Base-by-base conservation (phyloP, 2,113 vertebrate species). In the Mastomys natalensis region DNA sequence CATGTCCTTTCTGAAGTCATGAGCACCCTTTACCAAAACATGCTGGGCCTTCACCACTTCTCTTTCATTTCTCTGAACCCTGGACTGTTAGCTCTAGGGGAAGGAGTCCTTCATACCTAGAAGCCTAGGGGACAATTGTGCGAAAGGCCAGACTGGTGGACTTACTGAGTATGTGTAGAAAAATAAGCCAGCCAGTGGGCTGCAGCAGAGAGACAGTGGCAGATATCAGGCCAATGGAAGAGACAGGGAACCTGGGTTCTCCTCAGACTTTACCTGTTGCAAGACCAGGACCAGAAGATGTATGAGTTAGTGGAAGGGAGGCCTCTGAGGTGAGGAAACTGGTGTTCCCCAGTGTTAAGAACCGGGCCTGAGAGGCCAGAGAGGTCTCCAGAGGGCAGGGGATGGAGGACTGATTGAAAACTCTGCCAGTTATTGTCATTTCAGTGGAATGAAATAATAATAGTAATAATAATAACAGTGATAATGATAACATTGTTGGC, bases 111-210 rank as follows among this genome's bases (percentile, higher is more conserved):
- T 1, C 19, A 26, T 11, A 11, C 16, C n/a, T 15, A 0, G 5
- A 68, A 21, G 62, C 64, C 0, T 0, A 45, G 37, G 72, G 12
- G 10, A 3, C 43, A 2, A 1, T 45, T 4, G 13, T 10, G 5
- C 43, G 2, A 43, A 85, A 66, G 17, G 22, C 84, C 40, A 21
- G 31, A 51, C 24, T 2, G 1, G 9, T 34, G 16, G 37, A 16
- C 0, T 31, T 51, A 19, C 60, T 34, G 13, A 7, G 43, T 34
- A 0, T 58, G 37, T 21, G 68, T 29, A 40, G 68, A 43, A 40
- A 73, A 43, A 58, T 7, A 55, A 31, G 68, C 51, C 70, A 43
- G 24, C 24, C n/a, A 16, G 48, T 48, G 26, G 51, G 31, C 40
- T 21, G 53, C n/a, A 31, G 60, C 13, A 2, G 8, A 53, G 17